Conservation (phyloP, 2,797 vertebrate genomes). For the Neomorphus geoffroyi region DNA sequence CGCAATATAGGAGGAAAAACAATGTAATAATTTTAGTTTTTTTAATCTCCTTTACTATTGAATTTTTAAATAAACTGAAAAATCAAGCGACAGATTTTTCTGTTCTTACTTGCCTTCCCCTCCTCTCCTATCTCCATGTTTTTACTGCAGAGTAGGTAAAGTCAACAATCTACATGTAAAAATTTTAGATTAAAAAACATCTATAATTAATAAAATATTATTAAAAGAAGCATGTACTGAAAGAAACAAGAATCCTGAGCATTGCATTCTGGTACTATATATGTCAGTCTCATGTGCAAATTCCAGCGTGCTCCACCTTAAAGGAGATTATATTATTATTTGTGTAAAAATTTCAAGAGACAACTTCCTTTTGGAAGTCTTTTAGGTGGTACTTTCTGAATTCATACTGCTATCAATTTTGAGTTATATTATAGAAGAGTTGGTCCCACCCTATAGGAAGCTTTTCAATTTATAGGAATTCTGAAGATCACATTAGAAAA, state of each 20-base stretch:
- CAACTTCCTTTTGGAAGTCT: background rate
- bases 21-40: accelerated
- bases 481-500: background rate
- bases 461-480: background rate
- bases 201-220: background rate
- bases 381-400: background rate
- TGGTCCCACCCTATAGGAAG: background rate
- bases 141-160: background rate
- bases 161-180: background rate
- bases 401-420: background rate
- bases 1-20: background rate
- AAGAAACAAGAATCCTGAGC: background rate
- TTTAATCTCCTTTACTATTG: background rate
- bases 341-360: background rate
- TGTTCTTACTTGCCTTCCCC: background rate
- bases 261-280: background rate
- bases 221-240: background rate
- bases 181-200: background rate
- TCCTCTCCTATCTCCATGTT: background rate
- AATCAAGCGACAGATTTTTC: background rate
- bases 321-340: background rate
- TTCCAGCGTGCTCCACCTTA: background rate
- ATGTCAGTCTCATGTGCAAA: background rate
- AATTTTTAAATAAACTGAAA: background rate
- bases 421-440: background rate